Evolutionary conservation across 2,113 vertebrate genomes (phyloP), one percentile per base, ranked within the genome.

Genomic region (Arothron firmamentum): DNA sequence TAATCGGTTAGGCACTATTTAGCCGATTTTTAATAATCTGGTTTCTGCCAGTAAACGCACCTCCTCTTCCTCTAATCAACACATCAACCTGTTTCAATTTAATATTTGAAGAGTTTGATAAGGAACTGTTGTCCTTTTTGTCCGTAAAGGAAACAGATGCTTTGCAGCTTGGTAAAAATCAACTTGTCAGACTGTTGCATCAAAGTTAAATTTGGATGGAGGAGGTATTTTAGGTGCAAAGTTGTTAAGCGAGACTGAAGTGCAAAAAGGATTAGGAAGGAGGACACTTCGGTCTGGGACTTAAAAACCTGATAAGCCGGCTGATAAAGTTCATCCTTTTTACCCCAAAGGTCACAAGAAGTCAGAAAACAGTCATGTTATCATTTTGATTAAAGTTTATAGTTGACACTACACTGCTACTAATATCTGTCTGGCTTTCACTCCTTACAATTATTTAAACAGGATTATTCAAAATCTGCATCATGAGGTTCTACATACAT

Each of bases 241-340:
- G 48, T 50, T 56, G 57, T 61, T 49, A 19, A 16, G 10, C 56
- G 12, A 62, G 19, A 43, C 17, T 47, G 1, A 15, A 62, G 63
- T 66, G 73, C 21, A 49, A 49, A 61, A 53, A 56, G 78, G 81
- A 87, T 87, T 84, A 82, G 23, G 50, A 25, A 21, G 57, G 45
- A 21, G 13, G 70, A 45, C 62, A 55, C 41, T 46, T 11, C 28
- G 16, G 65, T 61, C 42, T 46, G 5, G 48, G 75, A 65, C 46
- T 71, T 62, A 57, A 79, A 67, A 59, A 52, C 64, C 62, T 12
- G 54, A 49, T 78, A 74, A 84, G 68, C 71, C 65, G 31, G 28
- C 53, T 69, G 47, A 64, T 62, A 25, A 47, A 47, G 45, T 47
- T 38, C 34, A 38, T 38, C 34, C 34, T 38, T 38, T 18, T 19